phyloP scores from a whole-genome alignment of 2,888 invertebrate genomes.

The Cheilosia grossa region DNA sequence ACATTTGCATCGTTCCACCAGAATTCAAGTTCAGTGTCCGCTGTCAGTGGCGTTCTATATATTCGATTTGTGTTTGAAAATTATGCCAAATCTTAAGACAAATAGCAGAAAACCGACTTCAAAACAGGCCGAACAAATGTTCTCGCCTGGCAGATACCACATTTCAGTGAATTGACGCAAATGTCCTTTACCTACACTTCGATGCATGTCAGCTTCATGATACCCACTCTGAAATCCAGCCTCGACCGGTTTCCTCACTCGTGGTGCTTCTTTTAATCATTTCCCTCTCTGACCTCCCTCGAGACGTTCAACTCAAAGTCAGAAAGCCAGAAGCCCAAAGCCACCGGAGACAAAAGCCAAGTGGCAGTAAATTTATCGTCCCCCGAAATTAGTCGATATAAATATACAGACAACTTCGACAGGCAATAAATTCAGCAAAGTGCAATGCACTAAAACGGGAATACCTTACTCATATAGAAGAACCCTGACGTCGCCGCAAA shows the following conservation, averaged over 20 bases:
- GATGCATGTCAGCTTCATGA: too few relatives aligned
- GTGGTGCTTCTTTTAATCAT: background rate
- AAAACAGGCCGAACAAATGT: too few relatives aligned
- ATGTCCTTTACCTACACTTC: too few relatives aligned
- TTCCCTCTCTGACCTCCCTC: slow-evolving; percentile 1
- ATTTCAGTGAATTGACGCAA: too few relatives aligned
- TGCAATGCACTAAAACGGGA: slow-evolving; percentile 73
- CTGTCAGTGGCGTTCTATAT: too few relatives aligned
- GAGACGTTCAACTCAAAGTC: slow-evolving; percentile 13
- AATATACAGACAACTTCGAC: slow-evolving; percentile 74
- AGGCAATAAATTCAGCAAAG: slow-evolving; percentile 71
- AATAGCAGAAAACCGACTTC: too few relatives aligned
- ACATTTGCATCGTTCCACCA: too few relatives aligned
- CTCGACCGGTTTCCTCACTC: slow-evolving; percentile 5
- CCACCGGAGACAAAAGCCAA: slow-evolving; percentile 62
- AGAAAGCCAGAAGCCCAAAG: slow-evolving; percentile 19
- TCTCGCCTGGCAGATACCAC: too few relatives aligned
- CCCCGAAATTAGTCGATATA: slow-evolving; percentile 72
- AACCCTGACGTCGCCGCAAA: slow-evolving; percentile 14
- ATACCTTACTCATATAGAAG: slow-evolving; percentile 29
- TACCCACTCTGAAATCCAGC: background rate
- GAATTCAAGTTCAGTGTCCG: too few relatives aligned
- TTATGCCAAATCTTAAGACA: too few relatives aligned
- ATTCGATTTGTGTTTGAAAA: too few relatives aligned
- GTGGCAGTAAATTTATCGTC: slow-evolving; percentile 69